Evolutionary conservation across 2,113 vertebrate genomes (phyloP).

Genomic region (Neolamprologus tretocephalus): DNA sequence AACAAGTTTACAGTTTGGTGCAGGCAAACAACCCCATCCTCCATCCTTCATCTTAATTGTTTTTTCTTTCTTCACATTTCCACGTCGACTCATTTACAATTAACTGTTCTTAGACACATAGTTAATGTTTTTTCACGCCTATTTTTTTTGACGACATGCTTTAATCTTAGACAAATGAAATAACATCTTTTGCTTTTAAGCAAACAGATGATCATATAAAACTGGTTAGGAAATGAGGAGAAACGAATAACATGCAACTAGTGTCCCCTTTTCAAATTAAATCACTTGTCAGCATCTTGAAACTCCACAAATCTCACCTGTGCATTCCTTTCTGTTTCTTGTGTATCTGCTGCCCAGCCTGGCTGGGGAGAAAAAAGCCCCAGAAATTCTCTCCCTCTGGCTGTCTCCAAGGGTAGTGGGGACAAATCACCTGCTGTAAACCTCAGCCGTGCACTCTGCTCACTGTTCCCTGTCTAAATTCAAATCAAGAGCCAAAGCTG

Average conservation of each 20-base stretch:
- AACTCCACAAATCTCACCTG: background rate
- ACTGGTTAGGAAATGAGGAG: background rate
- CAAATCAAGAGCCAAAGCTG: slow-evolving; percentile 51
- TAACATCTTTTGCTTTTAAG: background rate
- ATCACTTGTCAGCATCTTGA: background rate
- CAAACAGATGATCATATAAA: background rate
- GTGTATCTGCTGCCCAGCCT: background rate
- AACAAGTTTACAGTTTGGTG: background rate
- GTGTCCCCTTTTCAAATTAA: background rate
- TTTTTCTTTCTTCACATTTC: background rate
- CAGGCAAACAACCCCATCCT: background rate
- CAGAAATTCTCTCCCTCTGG: slow-evolving; percentile 18
- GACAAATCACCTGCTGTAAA: slow-evolving; percentile 62
- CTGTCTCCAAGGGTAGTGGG: slow-evolving; percentile 49
- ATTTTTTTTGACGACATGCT: background rate
- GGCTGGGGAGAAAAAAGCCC: background rate
- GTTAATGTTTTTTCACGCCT: background rate
- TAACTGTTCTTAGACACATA: background rate
- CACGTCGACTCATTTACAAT: background rate
- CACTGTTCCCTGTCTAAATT: slow-evolving; percentile 56
- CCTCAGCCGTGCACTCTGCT: slow-evolving; percentile 15
- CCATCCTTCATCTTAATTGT: background rate
- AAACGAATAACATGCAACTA: background rate
- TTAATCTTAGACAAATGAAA: background rate
- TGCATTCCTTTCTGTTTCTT: background rate